phyloP scores from a whole-genome alignment of 2,888 invertebrate species.

The Thera obeliscata region DNA sequence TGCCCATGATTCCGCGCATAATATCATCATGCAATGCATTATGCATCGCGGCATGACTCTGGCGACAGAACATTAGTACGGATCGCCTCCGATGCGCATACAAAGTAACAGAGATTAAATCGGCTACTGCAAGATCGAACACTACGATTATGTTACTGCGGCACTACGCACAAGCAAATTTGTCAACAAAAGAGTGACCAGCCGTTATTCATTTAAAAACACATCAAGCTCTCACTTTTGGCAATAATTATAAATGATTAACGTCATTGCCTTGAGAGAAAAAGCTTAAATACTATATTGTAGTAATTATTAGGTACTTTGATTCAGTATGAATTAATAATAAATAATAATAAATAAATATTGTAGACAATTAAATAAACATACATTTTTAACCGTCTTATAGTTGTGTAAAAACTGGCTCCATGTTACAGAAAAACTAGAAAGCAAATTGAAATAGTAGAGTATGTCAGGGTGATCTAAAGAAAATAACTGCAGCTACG shows the following conservation, averaged over 20 bases:
- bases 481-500: neutral
- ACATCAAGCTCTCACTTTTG: neutral
- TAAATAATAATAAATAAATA: too few relatives aligned
- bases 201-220: neutral
- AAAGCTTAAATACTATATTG: too few relatives aligned
- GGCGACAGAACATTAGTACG: conserved; percentile 74
- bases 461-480: neutral
- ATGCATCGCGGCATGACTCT: conserved; percentile 67
- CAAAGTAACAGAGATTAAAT: conserved; percentile 43
- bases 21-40: conserved; percentile 62
- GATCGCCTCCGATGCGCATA: conserved; percentile 62
- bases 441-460: neutral
- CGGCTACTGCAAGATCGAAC: neutral
- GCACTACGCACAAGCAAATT: neutral
- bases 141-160: neutral
- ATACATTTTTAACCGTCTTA: too few relatives aligned
- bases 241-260: too few relatives aligned
- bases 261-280: too few relatives aligned
- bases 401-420: too few relatives aligned
- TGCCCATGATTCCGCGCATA: conserved; percentile 54
- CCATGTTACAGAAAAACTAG: neutral
- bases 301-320: too few relatives aligned
- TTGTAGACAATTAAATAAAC: too few relatives aligned
- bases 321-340: too few relatives aligned
- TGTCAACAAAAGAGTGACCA: neutral